These are phyloP conservation scores for Zaprionus lineosus DNA, from an alignment of 2,888 invertebrate genomes.

Conservation along the genomic window DNA sequence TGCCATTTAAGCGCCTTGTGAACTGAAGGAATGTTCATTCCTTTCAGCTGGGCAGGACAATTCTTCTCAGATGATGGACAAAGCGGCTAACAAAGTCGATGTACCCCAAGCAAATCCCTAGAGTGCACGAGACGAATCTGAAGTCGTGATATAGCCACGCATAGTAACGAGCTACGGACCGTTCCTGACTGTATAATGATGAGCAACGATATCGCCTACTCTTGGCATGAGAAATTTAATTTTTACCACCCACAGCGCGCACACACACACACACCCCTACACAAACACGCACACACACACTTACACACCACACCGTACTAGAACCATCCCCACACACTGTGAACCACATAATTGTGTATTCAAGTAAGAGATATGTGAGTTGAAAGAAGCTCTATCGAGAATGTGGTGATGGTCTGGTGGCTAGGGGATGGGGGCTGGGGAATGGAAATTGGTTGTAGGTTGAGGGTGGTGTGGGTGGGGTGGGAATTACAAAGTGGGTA, in stretches of 20 bases:
- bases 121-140: conserved; percentile 51
- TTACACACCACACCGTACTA: no score
- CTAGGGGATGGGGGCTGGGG: neutral
- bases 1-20: no score
- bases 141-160: conserved; percentile 56
- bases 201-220: conserved; percentile 59
- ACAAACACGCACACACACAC: neutral
- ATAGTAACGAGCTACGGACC: conserved; percentile 62
- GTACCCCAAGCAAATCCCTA: conserved; percentile 11
- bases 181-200: conserved; percentile 66
- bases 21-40: no score
- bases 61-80: no score
- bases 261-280: conserved; percentile 18
- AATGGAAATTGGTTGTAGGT: no score
- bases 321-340: conserved; percentile 8
- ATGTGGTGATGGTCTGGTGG: neutral
- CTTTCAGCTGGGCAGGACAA: no score
- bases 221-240: conserved; percentile 71
- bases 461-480: conserved; percentile 17
- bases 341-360: conserved; percentile 71
- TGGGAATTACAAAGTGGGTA: no score
- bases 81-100: neutral
- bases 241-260: conserved; percentile 39
- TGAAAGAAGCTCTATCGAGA: conserved; percentile 62
- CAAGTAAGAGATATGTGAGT: conserved; percentile 71